These are phyloP conservation scores for Tursiops truncatus DNA, from an alignment of 2,113 vertebrate genomes.

Conservation along the genomic window DNA sequence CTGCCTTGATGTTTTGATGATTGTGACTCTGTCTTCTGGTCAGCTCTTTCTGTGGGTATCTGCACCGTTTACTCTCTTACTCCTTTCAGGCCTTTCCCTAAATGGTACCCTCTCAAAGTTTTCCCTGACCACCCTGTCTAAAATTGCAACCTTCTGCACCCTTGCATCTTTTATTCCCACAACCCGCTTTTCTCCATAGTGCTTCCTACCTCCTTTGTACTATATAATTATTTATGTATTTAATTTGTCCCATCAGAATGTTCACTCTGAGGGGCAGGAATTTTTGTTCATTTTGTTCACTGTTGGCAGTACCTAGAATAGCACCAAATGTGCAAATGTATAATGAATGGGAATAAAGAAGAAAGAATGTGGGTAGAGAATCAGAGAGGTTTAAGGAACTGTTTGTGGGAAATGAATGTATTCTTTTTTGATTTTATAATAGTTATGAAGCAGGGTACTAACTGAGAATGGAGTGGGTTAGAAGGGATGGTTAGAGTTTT, in stretches of 20 bases:
- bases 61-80: not conserved
- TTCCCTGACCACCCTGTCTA: not conserved
- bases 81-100: not conserved
- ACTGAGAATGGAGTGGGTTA: not conserved
- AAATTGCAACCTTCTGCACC: fast-evolving
- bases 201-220: not conserved
- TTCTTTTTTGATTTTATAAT: not conserved
- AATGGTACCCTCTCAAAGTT: not conserved
- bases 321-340: not conserved
- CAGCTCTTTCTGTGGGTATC: not conserved
- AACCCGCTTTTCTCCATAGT: not conserved
- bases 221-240: not conserved
- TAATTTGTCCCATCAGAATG: not conserved
- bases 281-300: not conserved
- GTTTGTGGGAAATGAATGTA: not conserved
- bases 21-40: not conserved
- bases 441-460: not conserved
- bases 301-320: not conserved
- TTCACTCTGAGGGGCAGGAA: not conserved
- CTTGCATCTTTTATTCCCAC: not conserved
- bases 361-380: not conserved
- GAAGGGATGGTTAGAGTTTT: not conserved
- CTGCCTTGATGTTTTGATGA: not conserved
- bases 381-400: not conserved
- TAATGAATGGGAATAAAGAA: not conserved